phyloP scores from a whole-genome alignment of 2,888 invertebrate genomes.

The Crocallis elinguaria region DNA sequence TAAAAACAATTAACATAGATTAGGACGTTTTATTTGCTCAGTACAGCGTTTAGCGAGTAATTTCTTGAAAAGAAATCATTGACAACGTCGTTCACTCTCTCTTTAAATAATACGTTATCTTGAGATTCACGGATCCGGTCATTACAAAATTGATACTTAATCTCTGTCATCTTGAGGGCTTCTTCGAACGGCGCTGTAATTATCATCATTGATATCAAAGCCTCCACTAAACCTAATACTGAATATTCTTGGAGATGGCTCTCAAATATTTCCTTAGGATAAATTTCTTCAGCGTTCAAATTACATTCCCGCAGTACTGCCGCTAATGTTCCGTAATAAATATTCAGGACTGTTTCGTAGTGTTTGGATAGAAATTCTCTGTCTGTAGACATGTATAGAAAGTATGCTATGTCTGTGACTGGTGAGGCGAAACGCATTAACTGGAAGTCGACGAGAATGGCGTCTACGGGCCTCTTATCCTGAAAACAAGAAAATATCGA shows the following conservation, averaged over 20 bases:
- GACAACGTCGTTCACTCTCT: constrained; percentile 67
- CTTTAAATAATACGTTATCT: constrained; percentile 51
- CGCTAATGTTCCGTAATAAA: constrained; percentile 65
- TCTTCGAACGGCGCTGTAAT: constrained; percentile 67
- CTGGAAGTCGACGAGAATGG: constrained; percentile 64
- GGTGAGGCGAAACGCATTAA: constrained; percentile 64
- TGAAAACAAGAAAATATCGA: no score
- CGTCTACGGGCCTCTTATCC: constrained; percentile 61
- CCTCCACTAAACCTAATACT: constrained; percentile 67
- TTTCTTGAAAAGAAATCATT: constrained; percentile 61
- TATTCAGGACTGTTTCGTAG: constrained; percentile 55
- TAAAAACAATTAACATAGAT: not conserved
- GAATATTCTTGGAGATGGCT: constrained; percentile 63
- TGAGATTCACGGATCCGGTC: constrained; percentile 47
- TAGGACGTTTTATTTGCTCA: constrained; percentile 43
- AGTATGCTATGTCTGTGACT: constrained; percentile 66
- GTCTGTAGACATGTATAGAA: constrained; percentile 65
- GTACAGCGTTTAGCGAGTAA: constrained; percentile 55
- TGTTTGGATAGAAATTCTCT: constrained; percentile 55
- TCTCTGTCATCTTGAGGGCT: constrained; percentile 65
- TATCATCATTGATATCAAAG: constrained; percentile 72
- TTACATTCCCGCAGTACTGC: constrained; percentile 64
- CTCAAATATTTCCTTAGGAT: constrained; percentile 57
- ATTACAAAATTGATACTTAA: constrained; percentile 56
- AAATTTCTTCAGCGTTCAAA: constrained; percentile 56